Percentiles rank a stretch among this genome's conserved stretches.
phyloP scores from a whole-genome alignment of 2,113 vertebrate species.

The Myotis yumanensis region DNA sequence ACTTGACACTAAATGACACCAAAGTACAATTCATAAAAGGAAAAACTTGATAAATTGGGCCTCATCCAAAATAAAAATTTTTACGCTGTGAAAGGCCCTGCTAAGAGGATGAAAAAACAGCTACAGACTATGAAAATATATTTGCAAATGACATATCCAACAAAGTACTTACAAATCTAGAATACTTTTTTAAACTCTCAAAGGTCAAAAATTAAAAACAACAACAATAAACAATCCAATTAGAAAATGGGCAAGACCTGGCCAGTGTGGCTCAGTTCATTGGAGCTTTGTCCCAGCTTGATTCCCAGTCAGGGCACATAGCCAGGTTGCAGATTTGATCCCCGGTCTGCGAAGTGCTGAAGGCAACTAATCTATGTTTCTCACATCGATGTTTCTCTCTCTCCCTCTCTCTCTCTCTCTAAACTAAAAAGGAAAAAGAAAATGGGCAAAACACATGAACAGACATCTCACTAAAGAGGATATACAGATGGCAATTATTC shows the following conservation, averaged over 20 bases:
- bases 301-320: too few relatives aligned
- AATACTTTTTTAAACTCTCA: background rate
- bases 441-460: background rate
- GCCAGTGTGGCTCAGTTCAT: too few relatives aligned
- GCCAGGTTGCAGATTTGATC: too few relatives aligned
- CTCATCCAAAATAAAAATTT: background rate
- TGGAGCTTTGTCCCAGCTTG: too few relatives aligned
- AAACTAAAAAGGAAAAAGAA: background rate
- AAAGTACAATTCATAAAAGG: background rate
- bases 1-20: background rate
- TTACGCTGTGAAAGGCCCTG: background rate
- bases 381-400: too few relatives aligned
- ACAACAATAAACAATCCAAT: background rate
- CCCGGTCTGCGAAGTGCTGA: too few relatives aligned
- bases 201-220: background rate
- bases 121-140: background rate
- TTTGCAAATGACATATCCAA: background rate
- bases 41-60: background rate
- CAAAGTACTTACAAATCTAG: background rate
- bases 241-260: background rate
- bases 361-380: too few relatives aligned
- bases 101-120: background rate
- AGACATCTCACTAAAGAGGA: background rate
- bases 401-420: too few relatives aligned
- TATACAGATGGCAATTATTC: background rate